Evolutionary conservation across 2,888 invertebrate genomes (phyloP).

Genomic region (Trachelus stipa): DNA sequence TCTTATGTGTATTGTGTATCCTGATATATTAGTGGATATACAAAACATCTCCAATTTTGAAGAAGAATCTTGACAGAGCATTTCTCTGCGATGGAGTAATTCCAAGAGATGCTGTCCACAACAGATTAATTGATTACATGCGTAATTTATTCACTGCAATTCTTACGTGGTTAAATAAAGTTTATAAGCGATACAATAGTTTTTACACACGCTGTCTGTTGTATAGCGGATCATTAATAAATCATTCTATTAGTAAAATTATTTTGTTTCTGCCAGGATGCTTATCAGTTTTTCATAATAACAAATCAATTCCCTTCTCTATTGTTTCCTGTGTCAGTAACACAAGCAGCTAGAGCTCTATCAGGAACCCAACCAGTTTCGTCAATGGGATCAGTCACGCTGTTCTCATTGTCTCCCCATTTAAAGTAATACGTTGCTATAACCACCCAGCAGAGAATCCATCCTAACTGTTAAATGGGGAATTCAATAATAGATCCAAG

Average conservation of each 20-base stretch:
- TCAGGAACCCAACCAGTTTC: constrained; percentile 54
- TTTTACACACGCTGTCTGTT: not conserved
- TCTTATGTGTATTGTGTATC: not conserved
- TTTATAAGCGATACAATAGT: not conserved
- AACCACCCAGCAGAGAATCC: constrained; percentile 32
- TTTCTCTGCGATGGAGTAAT: not conserved
- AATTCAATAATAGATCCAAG: not conserved
- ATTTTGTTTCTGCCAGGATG: not conserved
- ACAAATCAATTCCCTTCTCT: not conserved
- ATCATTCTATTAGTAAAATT: not conserved
- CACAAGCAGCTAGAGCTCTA: constrained; percentile 37
- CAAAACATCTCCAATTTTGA: not conserved
- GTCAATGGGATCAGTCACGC: constrained; percentile 41
- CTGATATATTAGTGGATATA: not conserved
- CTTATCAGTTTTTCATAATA: not conserved
- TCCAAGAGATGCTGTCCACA: not conserved
- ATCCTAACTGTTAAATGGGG: constrained; percentile 25
- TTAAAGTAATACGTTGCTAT: constrained; percentile 49
- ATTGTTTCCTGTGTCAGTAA: not conserved
- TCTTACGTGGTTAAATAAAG: not conserved
- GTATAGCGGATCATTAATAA: not conserved
- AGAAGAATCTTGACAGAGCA: not conserved
- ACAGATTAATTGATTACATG: not conserved
- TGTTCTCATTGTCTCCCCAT: constrained; percentile 42
- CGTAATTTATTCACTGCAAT: not conserved